Conservation (phyloP, 2,888 invertebrate genomes). For the Adineta ricciae region DNA sequence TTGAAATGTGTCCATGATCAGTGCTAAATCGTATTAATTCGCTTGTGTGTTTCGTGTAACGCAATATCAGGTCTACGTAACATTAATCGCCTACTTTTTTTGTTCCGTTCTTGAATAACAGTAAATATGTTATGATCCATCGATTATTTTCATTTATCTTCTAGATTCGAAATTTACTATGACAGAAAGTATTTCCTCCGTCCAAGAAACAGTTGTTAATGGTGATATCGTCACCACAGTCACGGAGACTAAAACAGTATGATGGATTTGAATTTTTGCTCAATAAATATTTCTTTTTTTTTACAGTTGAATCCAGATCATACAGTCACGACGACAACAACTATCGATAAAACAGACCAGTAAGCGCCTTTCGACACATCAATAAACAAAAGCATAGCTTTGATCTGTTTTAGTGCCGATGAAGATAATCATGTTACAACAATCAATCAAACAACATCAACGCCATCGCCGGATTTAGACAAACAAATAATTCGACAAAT, state of each 20-base stretch:
- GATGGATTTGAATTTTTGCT: neutral
- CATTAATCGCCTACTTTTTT: neutral
- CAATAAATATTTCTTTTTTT: neutral
- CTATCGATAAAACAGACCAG: neutral
- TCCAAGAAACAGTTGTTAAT: neutral
- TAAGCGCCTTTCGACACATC: neutral
- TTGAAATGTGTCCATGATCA: neutral
- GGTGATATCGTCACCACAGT: neutral
- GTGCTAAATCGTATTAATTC: neutral
- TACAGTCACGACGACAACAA: neutral
- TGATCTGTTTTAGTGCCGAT: neutral
- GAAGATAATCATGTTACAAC: neutral
- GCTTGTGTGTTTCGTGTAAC: neutral
- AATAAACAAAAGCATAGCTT: too few relatives aligned
- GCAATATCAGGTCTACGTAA: neutral
- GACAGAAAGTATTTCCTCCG: neutral
- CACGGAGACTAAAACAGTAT: neutral
- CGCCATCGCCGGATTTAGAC: neutral
- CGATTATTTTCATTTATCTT: neutral
- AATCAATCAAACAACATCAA: neutral
- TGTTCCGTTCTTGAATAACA: neutral
- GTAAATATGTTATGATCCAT: neutral
- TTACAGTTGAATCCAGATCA: neutral
- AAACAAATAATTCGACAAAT: constrained; percentile 33
- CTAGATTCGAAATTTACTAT: neutral